Evolutionary conservation across 2,888 invertebrate genomes (phyloP).

Genomic region (Tipula helvola): DNA sequence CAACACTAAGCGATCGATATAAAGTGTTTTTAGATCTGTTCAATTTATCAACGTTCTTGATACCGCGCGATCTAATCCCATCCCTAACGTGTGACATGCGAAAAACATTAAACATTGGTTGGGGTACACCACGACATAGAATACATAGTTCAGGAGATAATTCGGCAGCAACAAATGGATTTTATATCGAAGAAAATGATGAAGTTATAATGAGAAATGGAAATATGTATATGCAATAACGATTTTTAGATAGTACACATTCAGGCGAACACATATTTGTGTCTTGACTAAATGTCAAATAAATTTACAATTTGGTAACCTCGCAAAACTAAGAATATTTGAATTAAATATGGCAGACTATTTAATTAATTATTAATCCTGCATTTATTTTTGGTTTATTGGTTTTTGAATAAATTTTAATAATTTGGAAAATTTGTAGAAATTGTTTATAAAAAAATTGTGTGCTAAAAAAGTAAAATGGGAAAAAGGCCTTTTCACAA

Average conservation of each 20-base stretch:
- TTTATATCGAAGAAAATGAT: neutral
- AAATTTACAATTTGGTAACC: neutral
- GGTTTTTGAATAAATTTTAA: neutral
- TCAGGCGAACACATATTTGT: neutral
- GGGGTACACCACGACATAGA: conserved; percentile 4
- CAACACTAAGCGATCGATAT: conserved; percentile 95
- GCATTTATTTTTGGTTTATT: neutral
- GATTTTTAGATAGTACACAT: neutral
- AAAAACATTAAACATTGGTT: neutral
- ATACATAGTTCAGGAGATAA: neutral
- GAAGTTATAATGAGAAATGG: neutral
- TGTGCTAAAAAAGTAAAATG: neutral
- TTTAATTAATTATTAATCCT: neutral
- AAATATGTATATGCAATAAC: neutral
- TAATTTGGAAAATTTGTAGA: neutral
- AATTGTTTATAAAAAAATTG: neutral
- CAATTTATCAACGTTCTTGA: conserved; percentile 91
- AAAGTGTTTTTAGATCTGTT: conserved; percentile 96
- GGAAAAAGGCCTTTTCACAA: neutral
- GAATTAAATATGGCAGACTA: neutral
- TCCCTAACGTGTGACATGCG: conserved; percentile 30
- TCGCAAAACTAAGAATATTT: neutral
- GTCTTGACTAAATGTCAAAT: neutral
- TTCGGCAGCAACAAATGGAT: neutral
- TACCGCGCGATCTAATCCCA: conserved; percentile 85